Evolutionary conservation across 2,797 vertebrate species (phyloP), one percentile per base, ranked within the genome.

Genomic region (Danio aesculapii): DNA sequence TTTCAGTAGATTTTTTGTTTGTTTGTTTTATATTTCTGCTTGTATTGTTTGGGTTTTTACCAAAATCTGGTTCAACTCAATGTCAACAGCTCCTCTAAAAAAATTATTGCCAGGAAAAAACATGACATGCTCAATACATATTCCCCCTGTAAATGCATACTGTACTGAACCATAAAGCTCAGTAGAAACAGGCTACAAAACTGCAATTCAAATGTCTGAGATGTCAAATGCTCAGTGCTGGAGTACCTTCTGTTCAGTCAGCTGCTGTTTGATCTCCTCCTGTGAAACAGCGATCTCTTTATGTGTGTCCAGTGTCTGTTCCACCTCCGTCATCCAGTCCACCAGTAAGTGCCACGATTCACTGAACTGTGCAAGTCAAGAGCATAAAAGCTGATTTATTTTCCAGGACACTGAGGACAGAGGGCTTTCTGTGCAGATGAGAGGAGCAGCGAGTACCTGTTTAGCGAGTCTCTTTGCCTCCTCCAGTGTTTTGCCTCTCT

Each of bases 261-360:
- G 92, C 61, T 96, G 96, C 75, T 91, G 89, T 89, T 96, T 96
- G 86, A 96, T 95, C 85, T 96, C 95, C 78, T 97, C 94, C 55
- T 96, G 95, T 80, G 93, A 92, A 30, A 88, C 89, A 2, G 94
- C 91, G 0, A 92, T 88, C 50, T 95, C 94, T 85, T 92, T 94
- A 1, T 94, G 94, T 0, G 84, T 91, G 86, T 96, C 95, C 81
- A 96, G 77, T 1, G 90, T 93, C 85, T 92, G 93, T 69, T 96
- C 96, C 10, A 93, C 94, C 77, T 95, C 95, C 0, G 90, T 90
- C 93, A 96, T 94, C 97, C 96, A 98, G 89, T 96, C 95, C 87
- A 96, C 83, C 0, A 98, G 91, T 46, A 96, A 89, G 81, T 91
- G 94, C 91, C 95, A 95, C 0, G 96, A 95, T 83, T 97, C 96